phyloP scores from a whole-genome alignment of 2,888 invertebrate genomes.

The Candidula unifasciata region DNA sequence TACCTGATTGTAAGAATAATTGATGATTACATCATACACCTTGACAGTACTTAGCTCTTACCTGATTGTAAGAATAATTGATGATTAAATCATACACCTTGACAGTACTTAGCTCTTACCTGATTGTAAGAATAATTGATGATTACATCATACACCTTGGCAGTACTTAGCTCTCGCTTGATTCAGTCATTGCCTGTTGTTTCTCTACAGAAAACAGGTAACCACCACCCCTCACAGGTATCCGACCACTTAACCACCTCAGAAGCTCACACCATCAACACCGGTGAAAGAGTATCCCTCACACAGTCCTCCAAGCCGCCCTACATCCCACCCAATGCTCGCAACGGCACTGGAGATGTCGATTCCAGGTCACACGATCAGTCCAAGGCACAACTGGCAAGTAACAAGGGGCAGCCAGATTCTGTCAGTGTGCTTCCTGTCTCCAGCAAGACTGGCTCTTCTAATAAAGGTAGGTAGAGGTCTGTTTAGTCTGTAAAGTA shows the following conservation, averaged over 20 bases:
- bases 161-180: too few species aligned
- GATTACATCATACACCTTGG: too few species aligned
- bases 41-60: too few species aligned
- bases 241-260: not conserved
- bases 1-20: too few species aligned
- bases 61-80: too few species aligned
- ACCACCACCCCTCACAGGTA: not conserved
- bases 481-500: too few species aligned
- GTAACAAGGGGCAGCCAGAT: not conserved
- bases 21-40: too few species aligned
- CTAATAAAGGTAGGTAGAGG: conserved; percentile 41
- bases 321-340: conserved; percentile 38
- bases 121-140: too few species aligned
- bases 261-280: conserved; percentile 10
- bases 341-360: conserved; percentile 36
- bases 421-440: not conserved
- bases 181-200: not conserved
- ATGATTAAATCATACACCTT: too few species aligned
- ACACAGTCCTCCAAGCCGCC: not conserved
- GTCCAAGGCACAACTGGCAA: not conserved
- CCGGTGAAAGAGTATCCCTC: not conserved
- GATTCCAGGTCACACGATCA: not conserved
- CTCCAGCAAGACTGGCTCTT: not conserved
- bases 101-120: too few species aligned
- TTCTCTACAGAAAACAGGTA: not conserved